Conservation (phyloP, 1,140 invertebrate species). For the Bilobella aurantiaca region DNA sequence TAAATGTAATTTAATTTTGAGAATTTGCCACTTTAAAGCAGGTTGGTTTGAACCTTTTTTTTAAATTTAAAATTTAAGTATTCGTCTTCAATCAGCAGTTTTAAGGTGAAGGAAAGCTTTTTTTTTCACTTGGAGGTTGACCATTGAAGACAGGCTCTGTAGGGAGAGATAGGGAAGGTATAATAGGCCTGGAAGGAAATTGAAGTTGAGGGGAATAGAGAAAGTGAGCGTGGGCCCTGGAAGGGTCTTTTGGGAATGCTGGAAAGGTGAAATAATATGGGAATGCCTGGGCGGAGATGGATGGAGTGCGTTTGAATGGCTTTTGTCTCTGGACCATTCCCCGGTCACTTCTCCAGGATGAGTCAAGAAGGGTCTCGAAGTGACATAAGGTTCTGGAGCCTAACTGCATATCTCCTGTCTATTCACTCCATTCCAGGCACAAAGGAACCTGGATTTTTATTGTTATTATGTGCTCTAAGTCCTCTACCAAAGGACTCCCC, state of each 20-base stretch:
- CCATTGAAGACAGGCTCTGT: background rate
- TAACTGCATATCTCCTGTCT: conserved; percentile 2
- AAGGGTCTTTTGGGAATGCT: background rate
- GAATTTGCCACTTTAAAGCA: no score
- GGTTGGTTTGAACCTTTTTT: background rate
- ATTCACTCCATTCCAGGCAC: background rate
- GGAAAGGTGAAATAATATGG: background rate
- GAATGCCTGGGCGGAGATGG: background rate
- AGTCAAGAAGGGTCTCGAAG: background rate
- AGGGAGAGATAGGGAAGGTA: background rate
- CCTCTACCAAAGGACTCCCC: background rate
- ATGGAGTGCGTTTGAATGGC: background rate
- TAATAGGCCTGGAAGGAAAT: no score
- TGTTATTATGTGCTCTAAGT: background rate
- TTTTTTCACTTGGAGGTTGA: no score
- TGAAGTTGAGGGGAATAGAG: background rate
- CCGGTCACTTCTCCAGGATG: background rate
- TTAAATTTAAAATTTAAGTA: no score
- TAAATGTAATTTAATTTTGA: no score
- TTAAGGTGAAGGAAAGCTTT: no score
- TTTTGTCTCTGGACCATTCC: background rate
- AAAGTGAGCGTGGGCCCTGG: background rate
- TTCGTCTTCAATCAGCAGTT: no score
- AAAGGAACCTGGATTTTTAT: conserved; percentile 1
- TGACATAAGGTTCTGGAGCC: background rate